Evolutionary conservation across 2,888 invertebrate genomes (phyloP).

Genomic region (Eutolmus rufibarbis): DNA sequence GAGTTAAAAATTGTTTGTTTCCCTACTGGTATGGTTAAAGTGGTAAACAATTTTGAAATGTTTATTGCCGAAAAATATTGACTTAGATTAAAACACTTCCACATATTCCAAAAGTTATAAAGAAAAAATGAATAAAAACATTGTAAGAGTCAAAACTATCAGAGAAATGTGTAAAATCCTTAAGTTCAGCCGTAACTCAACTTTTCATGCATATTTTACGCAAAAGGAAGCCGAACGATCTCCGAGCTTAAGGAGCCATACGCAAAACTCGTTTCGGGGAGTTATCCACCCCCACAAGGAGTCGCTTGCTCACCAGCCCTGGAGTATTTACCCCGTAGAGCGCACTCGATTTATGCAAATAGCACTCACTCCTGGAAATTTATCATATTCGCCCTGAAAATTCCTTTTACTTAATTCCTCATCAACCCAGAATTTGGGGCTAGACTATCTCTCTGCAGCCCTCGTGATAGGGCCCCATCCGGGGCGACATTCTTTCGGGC

Average conservation of each 20-base stretch:
- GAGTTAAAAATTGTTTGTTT: no score
- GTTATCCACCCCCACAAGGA: not conserved
- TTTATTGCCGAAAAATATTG: not conserved
- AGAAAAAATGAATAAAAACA: not conserved
- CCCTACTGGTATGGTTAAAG: not conserved
- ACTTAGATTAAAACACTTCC: not conserved
- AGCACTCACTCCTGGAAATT: not conserved
- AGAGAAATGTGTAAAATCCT: not conserved
- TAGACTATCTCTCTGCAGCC: not conserved
- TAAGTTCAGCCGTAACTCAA: not conserved
- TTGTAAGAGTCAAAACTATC: not conserved
- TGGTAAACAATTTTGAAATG: not conserved
- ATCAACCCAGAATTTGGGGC: not conserved
- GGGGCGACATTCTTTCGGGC: not conserved
- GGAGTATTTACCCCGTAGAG: not conserved
- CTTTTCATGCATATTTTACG: slow-evolving; percentile 1
- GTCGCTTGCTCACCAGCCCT: not conserved
- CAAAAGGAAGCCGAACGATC: not conserved
- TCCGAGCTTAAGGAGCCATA: not conserved
- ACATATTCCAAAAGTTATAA: not conserved
- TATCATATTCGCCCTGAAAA: not conserved
- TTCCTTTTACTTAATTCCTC: not conserved
- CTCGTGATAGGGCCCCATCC: not conserved
- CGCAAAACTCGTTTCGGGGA: not conserved
- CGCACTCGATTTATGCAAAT: slow-evolving; percentile 9